Base-by-base conservation (phyloP, 2,888 invertebrate genomes). In the Hartigia nigra region DNA sequence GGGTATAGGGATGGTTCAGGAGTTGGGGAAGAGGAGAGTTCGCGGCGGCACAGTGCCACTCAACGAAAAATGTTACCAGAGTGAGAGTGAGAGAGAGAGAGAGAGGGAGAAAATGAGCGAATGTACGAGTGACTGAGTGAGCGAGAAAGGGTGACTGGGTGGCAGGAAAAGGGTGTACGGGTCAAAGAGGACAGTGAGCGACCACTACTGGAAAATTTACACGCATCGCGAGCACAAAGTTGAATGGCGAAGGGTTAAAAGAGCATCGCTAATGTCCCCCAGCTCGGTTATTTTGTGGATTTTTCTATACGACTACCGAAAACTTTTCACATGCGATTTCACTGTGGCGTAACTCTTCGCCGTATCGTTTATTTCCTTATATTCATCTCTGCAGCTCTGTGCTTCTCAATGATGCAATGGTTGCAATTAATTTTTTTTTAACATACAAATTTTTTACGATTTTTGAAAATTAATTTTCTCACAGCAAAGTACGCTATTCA, bases 241-340 rank as follows among this genome's bases (percentile, higher is more conserved):
- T 90, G 89, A 90, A 90, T 90, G 86, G 86, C 81, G 87, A 87
- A 88, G 88, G 89, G 91, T 90, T 91, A 91, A 91, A 91, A 91
- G 91, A 91, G 91, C 91, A 91, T 91, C 87, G 90, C 91, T 91
- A 91, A 91, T 91, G 91, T 55, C 55, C 89, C 90, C 90, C 89
- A 88, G 90, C 90, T 90, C 89, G 90, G 91, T 91, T 91, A 91
- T 91, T 91, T 91, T 91, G 91, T 90, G 91, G 91, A 91, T 91
- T 91, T 91, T 91, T 91, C 90, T 91, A 90, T 90, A 90, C 90
- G 87, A 87, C 83, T 84, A 84, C 79, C 81, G 55, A 55, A 55
- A 55, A 55, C 23, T 55, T 55, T 55, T 9, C 23, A 2, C 55
- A 14, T 23, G 0, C 55, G 55, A 23, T 55, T 55, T 55, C 55